Evolutionary conservation across 2,888 invertebrate genomes (phyloP), one percentile per base, ranked within the genome.

Genomic region (Chirona hameri): DNA sequence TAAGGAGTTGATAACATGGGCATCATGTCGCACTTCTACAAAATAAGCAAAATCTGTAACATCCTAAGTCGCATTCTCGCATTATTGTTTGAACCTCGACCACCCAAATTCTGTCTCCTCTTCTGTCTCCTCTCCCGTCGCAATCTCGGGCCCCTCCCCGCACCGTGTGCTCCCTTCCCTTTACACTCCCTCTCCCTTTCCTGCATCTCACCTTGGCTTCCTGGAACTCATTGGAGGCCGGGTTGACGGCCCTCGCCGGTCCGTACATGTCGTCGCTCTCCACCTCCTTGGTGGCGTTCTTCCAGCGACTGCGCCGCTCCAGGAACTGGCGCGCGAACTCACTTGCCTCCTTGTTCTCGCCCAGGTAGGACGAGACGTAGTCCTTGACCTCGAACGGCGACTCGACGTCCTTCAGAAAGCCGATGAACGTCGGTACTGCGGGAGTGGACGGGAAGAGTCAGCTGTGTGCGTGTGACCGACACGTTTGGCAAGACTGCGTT

Each of bases 321-420:
- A 98, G 90, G 89, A 98, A 98, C 87, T 95, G 94, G 82, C 94
- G 93, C 5, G 94, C 93, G 88, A 98, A 98, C 86, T 97, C 96
- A 82, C 90, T 91, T 24, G 94, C 92, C 83, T 95, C 94, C 87
- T 93, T 94, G n/a, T 92, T 92, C 85, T 98, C 97, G 86, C 93
- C 95, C 86, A 98, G 90, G 88, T 98, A 98, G 87, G 93, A 93
- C 85, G 94, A 93, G 82, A 97, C 94, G 88, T 98, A 98, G 87
- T 98, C 98, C 87, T 94, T 93, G 15, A 98, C 96, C 89, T 98
- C 98, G 88, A 94, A 95, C 0, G 97, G 95, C 48, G 96, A 96
- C 88, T 98, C 98, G 85, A 98, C 93, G 87, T 97, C 97, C 87
- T 94, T 93, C 85, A 98, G 90, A 89, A 98, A 98, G 84, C 92